Base-by-base conservation (phyloP, 2,797 vertebrate species). In the Acrossocheilus wenchowensis region DNA sequence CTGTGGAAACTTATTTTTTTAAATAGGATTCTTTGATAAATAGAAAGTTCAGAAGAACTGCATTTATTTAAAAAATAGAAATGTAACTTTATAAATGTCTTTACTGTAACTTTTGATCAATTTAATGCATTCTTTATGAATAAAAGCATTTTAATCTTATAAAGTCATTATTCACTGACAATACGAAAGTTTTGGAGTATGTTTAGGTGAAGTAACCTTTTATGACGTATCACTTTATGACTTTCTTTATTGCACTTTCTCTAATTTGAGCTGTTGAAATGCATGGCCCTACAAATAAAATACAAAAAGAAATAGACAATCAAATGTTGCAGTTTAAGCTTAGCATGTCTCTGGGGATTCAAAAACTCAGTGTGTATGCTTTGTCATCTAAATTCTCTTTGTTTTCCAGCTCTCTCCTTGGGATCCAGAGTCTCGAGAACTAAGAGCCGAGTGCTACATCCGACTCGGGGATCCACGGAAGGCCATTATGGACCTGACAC, bases 401-500 rank as follows among this genome's bases (percentile, higher is more conserved):
- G 95, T 72, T 74, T 36, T 64, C 5, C 87, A 97, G 96, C 93
- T 96, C 60, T 95, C 96, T 39, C 96, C 96, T 0, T 97, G 96
- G 96, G 95, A 96, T 87, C 95, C 96, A 0, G 95, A 95, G 75
- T 93, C 93, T 0, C 94, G 96, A 66, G 96, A 97, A 92, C 94
- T 96, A 4, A 94, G 96, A 0, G 96, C 96, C 0, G 96, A 97
- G 6, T 96, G 96, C 73, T 95, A 93, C 92, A 93, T 96, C 68
- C 92, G 92, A 5, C 93, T 96, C 39, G 96, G 96, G 0, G 95
- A 97, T 30, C 93, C 95, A 0, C 93, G 93, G 84, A 96, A 96
- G 84, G 96, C 96, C 89, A 96, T 97, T 91, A 94, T 94, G 93
- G 96, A 97, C 69, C 94, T 97, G 43, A 93, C 93, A 0, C 96